Evolutionary conservation across 2,113 vertebrate genomes (phyloP).

Genomic region (Pteronura brasiliensis): DNA sequence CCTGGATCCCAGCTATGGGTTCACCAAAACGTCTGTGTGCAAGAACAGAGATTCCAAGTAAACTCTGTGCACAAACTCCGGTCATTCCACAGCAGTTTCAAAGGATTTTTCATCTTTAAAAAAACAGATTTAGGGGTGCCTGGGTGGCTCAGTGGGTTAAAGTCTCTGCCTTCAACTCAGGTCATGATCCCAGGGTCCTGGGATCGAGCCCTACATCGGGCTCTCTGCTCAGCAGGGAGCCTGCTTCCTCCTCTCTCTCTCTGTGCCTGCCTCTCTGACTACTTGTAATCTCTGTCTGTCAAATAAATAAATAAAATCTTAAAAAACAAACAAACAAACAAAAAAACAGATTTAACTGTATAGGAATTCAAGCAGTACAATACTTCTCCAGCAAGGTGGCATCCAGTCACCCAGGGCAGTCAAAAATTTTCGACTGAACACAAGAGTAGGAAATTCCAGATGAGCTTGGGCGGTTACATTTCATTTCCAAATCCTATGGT

Average conservation of each 20-base stretch:
- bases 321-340: no score
- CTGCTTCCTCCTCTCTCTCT: no score
- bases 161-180: no score
- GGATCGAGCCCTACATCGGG: no score
- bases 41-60: background rate
- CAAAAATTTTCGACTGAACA: background rate
- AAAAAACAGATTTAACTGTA: background rate
- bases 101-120: background rate
- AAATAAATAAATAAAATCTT: no score
- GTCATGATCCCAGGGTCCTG: no score
- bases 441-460: background rate
- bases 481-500: background rate
- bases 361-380: fast-evolving
- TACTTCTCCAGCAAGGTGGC: background rate
- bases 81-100: background rate
- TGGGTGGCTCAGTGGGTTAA: no score
- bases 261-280: no score
- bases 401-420: background rate
- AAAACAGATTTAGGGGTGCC: background rate
- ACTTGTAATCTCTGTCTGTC: no score
- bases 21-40: background rate
- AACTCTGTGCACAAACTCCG: background rate
- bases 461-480: background rate
- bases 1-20: background rate
- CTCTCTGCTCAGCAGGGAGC: no score